These are phyloP conservation scores for Cebidichthys violaceus DNA, from an alignment of 2,113 vertebrate species.

Conservation along the genomic window DNA sequence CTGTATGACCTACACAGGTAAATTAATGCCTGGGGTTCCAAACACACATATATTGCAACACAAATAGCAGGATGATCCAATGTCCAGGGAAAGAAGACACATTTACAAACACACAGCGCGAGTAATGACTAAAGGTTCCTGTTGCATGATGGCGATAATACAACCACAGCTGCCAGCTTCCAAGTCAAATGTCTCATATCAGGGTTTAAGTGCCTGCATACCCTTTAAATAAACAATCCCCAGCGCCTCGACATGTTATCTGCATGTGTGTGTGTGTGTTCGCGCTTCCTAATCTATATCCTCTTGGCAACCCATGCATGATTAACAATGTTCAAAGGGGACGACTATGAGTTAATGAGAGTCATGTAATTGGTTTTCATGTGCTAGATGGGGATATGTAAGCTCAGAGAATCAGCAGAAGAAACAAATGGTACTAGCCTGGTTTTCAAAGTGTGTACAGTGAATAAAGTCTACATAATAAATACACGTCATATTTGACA, in stretches of 20 bases:
- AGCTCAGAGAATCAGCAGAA: slow-evolving; percentile 4
- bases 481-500: neutral
- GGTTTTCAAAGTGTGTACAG: neutral
- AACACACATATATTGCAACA: neutral
- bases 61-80: slow-evolving; percentile 23
- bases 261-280: slow-evolving; percentile 45
- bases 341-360: slow-evolving; percentile 63
- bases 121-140: neutral
- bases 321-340: slow-evolving; percentile 74
- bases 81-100: slow-evolving; percentile 12
- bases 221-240: slow-evolving; percentile 55
- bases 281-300: slow-evolving; percentile 60
- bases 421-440: slow-evolving; percentile 13
- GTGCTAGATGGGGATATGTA: slow-evolving; percentile 22
- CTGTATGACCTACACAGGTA: slow-evolving; percentile 35
- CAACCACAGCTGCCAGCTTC: slow-evolving; percentile 12
- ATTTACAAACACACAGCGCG: slow-evolving; percentile 1
- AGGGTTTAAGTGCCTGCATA: slow-evolving; percentile 21
- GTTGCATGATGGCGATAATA: neutral
- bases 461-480: slow-evolving; percentile 12
- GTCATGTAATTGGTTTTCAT: slow-evolving; percentile 68
- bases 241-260: slow-evolving; percentile 48
- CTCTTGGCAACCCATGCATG: slow-evolving; percentile 59
- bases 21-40: slow-evolving; percentile 24
- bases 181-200: slow-evolving; percentile 28